Percentiles rank a stretch among this genome's conserved stretches.
These are phyloP conservation scores for Mycalesis mineus DNA, from an alignment of 2,888 invertebrate species.

Conservation along the genomic window DNA sequence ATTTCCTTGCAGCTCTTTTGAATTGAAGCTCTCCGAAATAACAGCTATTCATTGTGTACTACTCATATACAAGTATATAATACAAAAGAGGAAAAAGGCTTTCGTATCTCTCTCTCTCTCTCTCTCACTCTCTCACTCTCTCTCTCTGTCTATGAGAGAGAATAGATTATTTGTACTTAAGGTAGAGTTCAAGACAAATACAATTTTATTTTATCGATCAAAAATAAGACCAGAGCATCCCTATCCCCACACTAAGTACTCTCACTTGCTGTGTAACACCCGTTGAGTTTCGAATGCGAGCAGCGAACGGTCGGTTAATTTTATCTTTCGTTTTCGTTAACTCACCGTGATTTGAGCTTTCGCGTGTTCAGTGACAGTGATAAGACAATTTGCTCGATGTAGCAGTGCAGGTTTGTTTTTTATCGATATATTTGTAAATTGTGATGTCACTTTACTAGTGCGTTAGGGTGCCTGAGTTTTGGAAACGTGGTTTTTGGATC, in stretches of 20 bases:
- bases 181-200: no score
- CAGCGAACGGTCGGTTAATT: constrained; percentile 7
- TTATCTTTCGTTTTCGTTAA: constrained; percentile 3
- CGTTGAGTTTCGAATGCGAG: constrained; percentile 16
- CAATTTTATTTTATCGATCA: background rate
- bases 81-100: no score
- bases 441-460: background rate
- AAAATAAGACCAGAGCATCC: background rate
- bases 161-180: no score
- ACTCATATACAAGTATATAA: no score
- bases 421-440: background rate
- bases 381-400: constrained; percentile 1
- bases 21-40: no score
- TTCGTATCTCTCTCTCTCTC: no score
- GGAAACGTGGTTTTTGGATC: background rate
- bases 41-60: no score
- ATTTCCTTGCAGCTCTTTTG: no score
- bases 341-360: background rate
- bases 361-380: constrained; percentile 1
- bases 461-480: background rate
- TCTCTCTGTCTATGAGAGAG: no score
- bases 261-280: constrained; percentile 15
- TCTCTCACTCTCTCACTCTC: no score
- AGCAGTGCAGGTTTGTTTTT: background rate
- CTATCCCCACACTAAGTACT: constrained; percentile 11